Evolutionary conservation across 2,113 vertebrate genomes (phyloP).

Genomic region (human (Homo sapiens)): DNA sequence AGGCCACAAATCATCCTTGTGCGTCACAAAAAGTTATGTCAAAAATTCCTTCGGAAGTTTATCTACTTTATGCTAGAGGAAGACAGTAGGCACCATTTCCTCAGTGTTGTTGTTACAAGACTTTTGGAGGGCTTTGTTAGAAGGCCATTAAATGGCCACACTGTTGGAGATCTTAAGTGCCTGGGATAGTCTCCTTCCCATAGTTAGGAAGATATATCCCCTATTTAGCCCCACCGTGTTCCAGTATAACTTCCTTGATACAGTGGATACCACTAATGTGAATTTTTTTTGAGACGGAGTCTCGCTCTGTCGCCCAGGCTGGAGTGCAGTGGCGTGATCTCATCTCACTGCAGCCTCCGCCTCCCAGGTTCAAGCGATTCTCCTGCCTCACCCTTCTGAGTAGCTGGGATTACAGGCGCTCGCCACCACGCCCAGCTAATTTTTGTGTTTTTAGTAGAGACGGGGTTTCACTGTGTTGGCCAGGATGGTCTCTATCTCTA

Average conservation of each 20-base stretch:
- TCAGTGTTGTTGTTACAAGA: neutral
- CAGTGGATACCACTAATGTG: neutral
- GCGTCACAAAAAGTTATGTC: neutral
- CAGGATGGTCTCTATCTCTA: neutral
- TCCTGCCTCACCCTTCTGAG: neutral
- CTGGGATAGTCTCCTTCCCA: neutral
- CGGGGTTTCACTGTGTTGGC: neutral
- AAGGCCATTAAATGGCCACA: neutral
- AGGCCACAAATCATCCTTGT: neutral
- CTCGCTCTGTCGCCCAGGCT: neutral
- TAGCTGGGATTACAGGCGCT: neutral
- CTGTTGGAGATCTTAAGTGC: neutral
- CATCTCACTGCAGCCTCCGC: neutral
- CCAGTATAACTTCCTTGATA: neutral
- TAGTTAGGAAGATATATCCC: neutral
- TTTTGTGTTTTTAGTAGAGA: neutral
- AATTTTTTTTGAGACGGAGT: neutral
- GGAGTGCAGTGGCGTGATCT: neutral
- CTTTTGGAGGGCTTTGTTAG: neutral
- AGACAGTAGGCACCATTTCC: neutral
- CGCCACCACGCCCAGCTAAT: neutral
- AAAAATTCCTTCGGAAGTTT: neutral
- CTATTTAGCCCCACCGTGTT: neutral
- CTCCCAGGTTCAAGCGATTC: neutral
- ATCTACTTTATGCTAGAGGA: neutral